These are phyloP conservation scores for Caradrina clavipalpis DNA, from an alignment of 2,888 invertebrate species.

Conservation along the genomic window DNA sequence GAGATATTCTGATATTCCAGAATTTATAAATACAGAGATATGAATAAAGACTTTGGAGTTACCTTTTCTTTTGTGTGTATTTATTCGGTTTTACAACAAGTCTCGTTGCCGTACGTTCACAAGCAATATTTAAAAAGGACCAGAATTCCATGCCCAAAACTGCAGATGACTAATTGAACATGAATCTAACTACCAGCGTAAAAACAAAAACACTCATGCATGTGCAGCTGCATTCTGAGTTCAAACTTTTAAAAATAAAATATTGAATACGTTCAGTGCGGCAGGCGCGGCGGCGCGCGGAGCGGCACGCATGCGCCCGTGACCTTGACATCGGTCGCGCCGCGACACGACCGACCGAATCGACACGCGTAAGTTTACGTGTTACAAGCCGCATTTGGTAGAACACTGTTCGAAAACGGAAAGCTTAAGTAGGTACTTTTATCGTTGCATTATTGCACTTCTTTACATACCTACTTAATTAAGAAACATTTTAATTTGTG, in stretches of 20 bases:
- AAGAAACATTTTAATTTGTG: constrained; percentile 1
- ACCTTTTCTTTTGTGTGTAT: background rate
- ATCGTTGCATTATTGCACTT: constrained; percentile 1
- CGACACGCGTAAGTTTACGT: constrained; percentile 27
- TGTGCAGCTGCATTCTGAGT: constrained; percentile 61
- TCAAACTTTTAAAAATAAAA: constrained; percentile 64
- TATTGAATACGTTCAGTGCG: constrained; percentile 61
- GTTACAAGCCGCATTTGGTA: constrained; percentile 20
- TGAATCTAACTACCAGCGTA: constrained; percentile 15
- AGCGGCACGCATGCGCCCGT: constrained; percentile 72
- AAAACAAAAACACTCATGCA: constrained; percentile 34
- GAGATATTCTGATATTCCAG: background rate
- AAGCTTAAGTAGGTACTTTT: constrained; percentile 6
- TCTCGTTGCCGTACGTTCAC: background rate
- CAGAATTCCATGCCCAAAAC: constrained; percentile 6
- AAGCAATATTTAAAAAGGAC: background rate
- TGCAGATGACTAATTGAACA: constrained; percentile 38
- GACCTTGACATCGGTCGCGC: constrained; percentile 80
- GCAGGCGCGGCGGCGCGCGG: constrained; percentile 45
- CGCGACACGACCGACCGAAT: constrained; percentile 49
- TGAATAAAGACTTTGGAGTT: too few relatives aligned
- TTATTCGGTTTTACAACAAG: background rate
- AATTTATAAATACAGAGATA: background rate
- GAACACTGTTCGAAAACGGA: constrained; percentile 26
- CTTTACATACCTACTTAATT: constrained; percentile 4